These are phyloP conservation scores for Tethya wilhelma DNA, from an alignment of 37 sponge, comb jelly and placozoan genomes.

Conservation along the genomic window DNA sequence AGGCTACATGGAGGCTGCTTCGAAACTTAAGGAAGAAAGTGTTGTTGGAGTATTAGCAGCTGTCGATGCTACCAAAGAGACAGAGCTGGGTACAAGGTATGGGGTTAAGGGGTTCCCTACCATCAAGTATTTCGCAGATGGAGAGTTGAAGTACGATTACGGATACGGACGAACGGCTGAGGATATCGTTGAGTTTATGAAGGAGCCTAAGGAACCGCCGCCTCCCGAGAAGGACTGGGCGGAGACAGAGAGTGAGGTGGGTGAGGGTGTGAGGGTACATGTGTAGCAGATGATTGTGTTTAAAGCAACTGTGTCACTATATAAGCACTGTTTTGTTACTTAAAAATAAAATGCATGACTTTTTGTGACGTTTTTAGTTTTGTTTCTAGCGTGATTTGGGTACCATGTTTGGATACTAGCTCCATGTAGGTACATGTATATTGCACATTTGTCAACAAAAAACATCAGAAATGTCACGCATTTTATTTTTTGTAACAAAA, in stretches of 20 bases:
- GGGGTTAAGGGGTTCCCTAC: conserved; percentile 82
- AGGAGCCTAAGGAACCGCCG: conserved; percentile 87
- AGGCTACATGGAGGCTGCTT: conserved; percentile 76
- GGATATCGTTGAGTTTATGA: conserved; percentile 91
- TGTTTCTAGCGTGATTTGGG: too few species aligned
- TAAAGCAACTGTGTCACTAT: too few species aligned
- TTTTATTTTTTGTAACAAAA: too few species aligned
- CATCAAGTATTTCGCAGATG: conserved; percentile 82
- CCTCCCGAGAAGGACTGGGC: conserved; percentile 87
- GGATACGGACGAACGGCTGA: conserved; percentile 60
- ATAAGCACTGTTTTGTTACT: too few species aligned
- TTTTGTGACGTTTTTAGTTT: too few species aligned
- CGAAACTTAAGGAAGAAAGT: conserved; percentile 58
- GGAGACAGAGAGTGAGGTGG: conserved; percentile 66
- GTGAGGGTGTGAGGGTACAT: neutral
- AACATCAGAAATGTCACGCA: too few species aligned
- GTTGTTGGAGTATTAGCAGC: conserved; percentile 81
- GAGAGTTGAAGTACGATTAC: conserved; percentile 66
- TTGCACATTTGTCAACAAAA: too few species aligned
- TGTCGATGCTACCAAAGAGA: conserved; percentile 81
- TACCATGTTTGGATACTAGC: too few species aligned
- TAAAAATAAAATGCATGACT: too few species aligned
- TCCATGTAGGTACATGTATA: too few species aligned
- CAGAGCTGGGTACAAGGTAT: conserved; percentile 55
- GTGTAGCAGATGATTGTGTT: too few species aligned